Base-by-base conservation (phyloP, 2,888 invertebrate species). In the Microctonus aethiopoides region DNA sequence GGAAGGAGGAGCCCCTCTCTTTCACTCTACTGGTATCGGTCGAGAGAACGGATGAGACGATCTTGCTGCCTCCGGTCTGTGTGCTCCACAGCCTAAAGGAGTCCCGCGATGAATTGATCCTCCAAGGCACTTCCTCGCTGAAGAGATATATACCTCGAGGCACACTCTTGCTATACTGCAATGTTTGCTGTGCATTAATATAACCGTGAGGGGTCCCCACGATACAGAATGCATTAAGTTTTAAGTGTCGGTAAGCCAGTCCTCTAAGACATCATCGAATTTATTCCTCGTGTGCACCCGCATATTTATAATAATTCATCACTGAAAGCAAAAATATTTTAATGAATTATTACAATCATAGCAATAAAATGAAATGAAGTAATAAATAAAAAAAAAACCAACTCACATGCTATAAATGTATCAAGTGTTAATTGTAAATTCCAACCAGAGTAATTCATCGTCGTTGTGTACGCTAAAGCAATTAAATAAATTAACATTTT, bases 121-220 rank as follows among this genome's bases (percentile, higher is more conserved):
- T 13, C 39, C 11, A 41, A 16, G 51, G 52, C 34, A 16, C n/a
- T 62, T 62, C 29, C 51, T 20, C 29, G 46, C 39, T 46, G 62
- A 46, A 46, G 46, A 46, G 39, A 62, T 51, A n/a, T n/a, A n/a
- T n/a, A 16, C 46, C n/a, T 32, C 2, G n/a, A 16, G 62, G 41
- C 26, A 26, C 20, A 60, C 24, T 20, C 16, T 36, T 41, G 24
- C n/a, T 62, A n/a, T 16, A 7, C 22, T n/a, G 13, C 20, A 32
- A 16, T n/a, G 10, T 10, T 13, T 57, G 32, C 13, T n/a, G n/a
- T n/a, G n/a, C n/a, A n/a, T 41, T 13, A 62, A 34, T 9, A 41
- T n/a, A 32, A 52, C 64, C 64, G 64, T 20, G 22, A 64, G 64
- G 54, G 64, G 64, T 64, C 64, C 64, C 64, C 64, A 64, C 64